Conservation (phyloP, 2,113 vertebrate species). For the Condylura cristata region DNA sequence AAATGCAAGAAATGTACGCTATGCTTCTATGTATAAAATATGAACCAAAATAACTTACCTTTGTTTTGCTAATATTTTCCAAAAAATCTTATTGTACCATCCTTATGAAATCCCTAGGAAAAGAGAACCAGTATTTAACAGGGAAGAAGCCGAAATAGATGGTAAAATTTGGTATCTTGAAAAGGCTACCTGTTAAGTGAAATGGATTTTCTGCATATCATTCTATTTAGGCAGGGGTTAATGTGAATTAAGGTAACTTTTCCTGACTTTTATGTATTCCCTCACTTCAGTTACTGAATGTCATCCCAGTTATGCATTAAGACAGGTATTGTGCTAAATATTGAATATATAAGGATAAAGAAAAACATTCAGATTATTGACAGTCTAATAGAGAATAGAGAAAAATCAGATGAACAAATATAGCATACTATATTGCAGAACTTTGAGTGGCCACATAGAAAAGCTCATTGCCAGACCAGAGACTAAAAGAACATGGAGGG, state of each 20-base stretch:
- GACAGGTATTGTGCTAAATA: not conserved
- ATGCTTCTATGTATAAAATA: not conserved
- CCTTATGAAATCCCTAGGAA: not conserved
- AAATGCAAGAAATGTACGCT: not conserved
- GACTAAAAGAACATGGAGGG: not conserved
- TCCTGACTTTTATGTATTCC: not conserved
- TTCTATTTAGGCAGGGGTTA: not conserved
- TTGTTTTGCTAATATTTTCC: not conserved
- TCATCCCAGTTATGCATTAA: not conserved
- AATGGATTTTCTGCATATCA: not conserved
- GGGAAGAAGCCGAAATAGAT: not conserved
- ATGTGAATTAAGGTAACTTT: not conserved
- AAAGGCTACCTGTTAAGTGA: conserved; percentile 27
- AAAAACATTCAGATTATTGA: conserved; percentile 29
- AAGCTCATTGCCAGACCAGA: not conserved
- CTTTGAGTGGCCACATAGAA: not conserved
- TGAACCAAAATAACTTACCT: not conserved
- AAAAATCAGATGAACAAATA: not conserved
- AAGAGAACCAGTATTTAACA: not conserved
- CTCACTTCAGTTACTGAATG: conserved; percentile 19
- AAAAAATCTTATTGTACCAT: not conserved
- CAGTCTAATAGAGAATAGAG: not conserved
- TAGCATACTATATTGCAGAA: not conserved
- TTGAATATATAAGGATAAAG: not conserved
- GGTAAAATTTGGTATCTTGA: not conserved